A percentile compares a stretch with the other conserved stretches of the same genome.
Evolutionary conservation across 1,140 invertebrate species (phyloP).

Genomic region (Cydia amplana): DNA sequence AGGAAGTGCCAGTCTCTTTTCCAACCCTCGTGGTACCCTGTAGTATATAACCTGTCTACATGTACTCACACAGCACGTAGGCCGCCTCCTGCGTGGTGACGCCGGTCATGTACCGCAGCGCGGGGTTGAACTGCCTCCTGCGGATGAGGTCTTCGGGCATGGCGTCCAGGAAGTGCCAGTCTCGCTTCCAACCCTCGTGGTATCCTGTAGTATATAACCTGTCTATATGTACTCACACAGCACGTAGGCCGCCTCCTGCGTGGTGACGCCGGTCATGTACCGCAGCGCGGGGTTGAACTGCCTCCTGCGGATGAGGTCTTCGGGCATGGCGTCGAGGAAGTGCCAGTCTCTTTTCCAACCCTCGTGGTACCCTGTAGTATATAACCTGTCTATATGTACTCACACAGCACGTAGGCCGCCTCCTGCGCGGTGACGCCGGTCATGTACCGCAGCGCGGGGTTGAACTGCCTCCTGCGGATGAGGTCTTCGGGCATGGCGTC

Average conservation of each 20-base stretch:
- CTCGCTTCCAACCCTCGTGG: too few species aligned
- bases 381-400: conserved; percentile 58
- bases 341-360: too few species aligned
- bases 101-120: too few species aligned
- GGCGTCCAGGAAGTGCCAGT: conserved; percentile 83
- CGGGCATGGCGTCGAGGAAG: conserved; percentile 83
- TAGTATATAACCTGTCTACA: too few species aligned
- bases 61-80: too few species aligned
- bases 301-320: conserved; percentile 54
- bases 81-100: too few species aligned
- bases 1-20: too few species aligned
- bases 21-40: too few species aligned
- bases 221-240: conserved; percentile 82
- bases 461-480: conserved; percentile 81
- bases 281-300: conserved; percentile 86
- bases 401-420: conserved; percentile 90
- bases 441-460: conserved; percentile 89
- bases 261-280: conserved; percentile 94
- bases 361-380: neutral
- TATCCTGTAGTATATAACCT: neutral
- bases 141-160: too few species aligned
- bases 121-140: conserved; percentile 79
- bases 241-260: conserved; percentile 93
- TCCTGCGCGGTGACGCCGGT: conserved; percentile 94
- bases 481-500: conserved; percentile 67